Conservation (phyloP, 2,888 invertebrate genomes). For the Xylota segnis region DNA sequence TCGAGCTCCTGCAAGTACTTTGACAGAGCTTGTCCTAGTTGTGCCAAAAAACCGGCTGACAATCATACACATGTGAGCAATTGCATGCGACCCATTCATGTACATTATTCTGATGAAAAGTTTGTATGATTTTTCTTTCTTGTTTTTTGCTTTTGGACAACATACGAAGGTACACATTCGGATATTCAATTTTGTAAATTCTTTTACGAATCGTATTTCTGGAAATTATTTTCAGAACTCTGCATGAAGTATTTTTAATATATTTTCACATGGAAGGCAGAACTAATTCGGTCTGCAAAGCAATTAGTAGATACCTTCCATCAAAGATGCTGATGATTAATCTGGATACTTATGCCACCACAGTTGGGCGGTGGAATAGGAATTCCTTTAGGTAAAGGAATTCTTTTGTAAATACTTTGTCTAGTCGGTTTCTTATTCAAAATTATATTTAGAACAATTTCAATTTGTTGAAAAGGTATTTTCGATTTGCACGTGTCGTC, state of each 20-base stretch:
- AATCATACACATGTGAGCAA: background rate
- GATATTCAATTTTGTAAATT: background rate
- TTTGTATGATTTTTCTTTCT: background rate
- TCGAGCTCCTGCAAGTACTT: no score
- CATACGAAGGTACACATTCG: no score
- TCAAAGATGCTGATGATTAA: slow-evolving; percentile 2
- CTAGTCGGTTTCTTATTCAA: background rate
- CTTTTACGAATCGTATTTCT: background rate
- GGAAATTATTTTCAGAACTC: background rate
- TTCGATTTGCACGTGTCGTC: background rate
- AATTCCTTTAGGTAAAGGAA: background rate
- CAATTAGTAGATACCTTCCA: slow-evolving; percentile 4
- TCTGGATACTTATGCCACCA: background rate
- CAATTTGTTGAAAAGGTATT: no score
- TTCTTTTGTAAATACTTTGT: background rate
- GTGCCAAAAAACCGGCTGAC: no score
- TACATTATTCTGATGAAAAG: slow-evolving; percentile 6
- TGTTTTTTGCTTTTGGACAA: background rate
- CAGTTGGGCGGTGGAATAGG: background rate
- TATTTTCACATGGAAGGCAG: background rate
- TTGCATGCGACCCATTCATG: background rate
- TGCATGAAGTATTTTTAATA: slow-evolving; percentile 22
- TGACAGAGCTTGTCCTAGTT: no score
- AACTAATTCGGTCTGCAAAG: slow-evolving; percentile 5
- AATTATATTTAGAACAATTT: background rate